phyloP scores from a whole-genome alignment of 2,888 invertebrate species.

The Endomychus coccineus region DNA sequence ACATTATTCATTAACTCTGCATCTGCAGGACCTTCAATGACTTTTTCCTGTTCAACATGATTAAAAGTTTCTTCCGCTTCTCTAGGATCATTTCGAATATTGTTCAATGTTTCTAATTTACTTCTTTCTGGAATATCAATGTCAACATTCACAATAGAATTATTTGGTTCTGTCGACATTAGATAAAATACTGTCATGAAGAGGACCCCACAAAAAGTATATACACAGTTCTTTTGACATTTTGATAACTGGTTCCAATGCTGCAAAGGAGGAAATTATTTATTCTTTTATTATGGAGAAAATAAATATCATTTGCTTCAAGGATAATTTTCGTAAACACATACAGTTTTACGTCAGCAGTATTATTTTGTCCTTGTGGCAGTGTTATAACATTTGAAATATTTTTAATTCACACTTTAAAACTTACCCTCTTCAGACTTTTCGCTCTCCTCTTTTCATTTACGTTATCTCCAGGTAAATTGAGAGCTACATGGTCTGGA shows the following conservation, averaged over 20 bases:
- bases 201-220: conserved; percentile 53
- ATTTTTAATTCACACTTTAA: conserved; percentile 6
- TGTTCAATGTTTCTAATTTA: conserved; percentile 30
- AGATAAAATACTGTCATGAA: conserved; percentile 54
- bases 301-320: too few species aligned
- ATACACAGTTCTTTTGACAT: conserved; percentile 70
- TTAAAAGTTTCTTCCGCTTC: conserved; percentile 32
- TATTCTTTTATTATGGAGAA: conserved; percentile 1
- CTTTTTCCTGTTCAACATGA: conserved; percentile 14
- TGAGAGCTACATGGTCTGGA: conserved; percentile 15
- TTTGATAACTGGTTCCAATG: conserved; percentile 82
- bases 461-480: conserved; percentile 13
- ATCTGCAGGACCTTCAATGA: conserved; percentile 44
- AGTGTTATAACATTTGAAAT: neutral
- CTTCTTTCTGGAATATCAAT: too few species aligned
- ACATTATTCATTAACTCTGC: conserved; percentile 17
- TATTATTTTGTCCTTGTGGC: conserved; percentile 3
- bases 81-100: conserved; percentile 22
- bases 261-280: conserved; percentile 47
- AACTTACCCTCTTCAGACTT: conserved; percentile 30
- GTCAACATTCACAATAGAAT: conserved; percentile 31
- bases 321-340: too few species aligned
- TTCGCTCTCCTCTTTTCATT: conserved; percentile 25
- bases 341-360: too few species aligned
- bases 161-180: conserved; percentile 40